Evolutionary conservation across 2,888 invertebrate species (phyloP), one percentile per base, ranked within the genome.

Genomic region (Drosophila koepferae): DNA sequence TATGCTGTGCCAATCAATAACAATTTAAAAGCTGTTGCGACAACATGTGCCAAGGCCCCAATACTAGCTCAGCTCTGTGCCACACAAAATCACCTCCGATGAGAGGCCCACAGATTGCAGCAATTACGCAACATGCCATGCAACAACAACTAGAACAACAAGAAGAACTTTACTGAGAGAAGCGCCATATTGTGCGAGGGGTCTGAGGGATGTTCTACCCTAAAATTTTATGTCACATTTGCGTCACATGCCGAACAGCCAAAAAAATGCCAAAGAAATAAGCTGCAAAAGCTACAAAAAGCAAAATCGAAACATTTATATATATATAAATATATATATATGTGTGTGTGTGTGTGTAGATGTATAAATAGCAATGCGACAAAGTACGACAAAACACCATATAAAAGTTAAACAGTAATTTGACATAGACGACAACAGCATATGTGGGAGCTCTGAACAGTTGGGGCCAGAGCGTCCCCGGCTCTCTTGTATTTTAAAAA

Each of bases 401-500:
- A 86, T 85, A 86, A 89, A 86, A 86, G 90, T 86, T 88, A 67
- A 87, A 86, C 83, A 88, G 83, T 89, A 85, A 89, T 89, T 89
- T 86, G 89, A 86, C 89, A 84, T 68, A 81, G 86, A 81, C 72
- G 79, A 76, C 78, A 72, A 74, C 63, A 76, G 70, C 89, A 89
- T 82, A 86, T 88, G 86, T 83, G 86, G 72, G 62, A 64, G 72
- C 53, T n/a, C 49, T 0, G n/a, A 48, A 2, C 55, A 23, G 34
- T 36, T 41, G 41, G 10, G 44, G 38, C 40, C n/a, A 23, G 31
- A 18, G 31, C 41, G 28, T 28, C 5, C 5, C 18, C 18, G 34
- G 40, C 16, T 5, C 56, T 44, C 69, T 54, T 73, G 46, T 78
- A 63, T 81, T 86, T 75, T 66, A 61, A 78, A 86, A 83, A 81